phyloP scores from a whole-genome alignment of 2,113 vertebrate species.

The Mormyrus iriodes region DNA sequence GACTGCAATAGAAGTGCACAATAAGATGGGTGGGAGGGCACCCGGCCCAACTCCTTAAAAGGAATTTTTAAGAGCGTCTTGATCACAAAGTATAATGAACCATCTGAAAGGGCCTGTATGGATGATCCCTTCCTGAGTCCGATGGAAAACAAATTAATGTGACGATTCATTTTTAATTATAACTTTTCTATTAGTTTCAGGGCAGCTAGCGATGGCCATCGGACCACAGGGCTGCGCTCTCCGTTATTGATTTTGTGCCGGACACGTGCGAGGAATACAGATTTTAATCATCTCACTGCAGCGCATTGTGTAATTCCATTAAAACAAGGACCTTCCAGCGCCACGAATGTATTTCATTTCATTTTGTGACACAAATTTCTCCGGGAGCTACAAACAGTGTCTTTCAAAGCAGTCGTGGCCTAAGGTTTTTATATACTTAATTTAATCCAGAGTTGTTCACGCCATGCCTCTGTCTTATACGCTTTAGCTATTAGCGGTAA shows the following conservation, averaged over 20 bases:
- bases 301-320: conserved; percentile 88
- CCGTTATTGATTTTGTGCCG: conserved; percentile 89
- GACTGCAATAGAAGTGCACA: conserved; percentile 84
- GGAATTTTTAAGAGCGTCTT: conserved; percentile 68
- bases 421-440: conserved; percentile 80
- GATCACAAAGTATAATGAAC: conserved; percentile 90
- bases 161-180: conserved; percentile 90
- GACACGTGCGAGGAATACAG: conserved; percentile 93
- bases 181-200: conserved; percentile 81
- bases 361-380: conserved; percentile 77
- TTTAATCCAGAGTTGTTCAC: conserved; percentile 81
- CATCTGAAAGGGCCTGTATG: conserved; percentile 77
- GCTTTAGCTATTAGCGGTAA: conserved; percentile 85
- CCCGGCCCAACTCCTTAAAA: conserved; percentile 77
- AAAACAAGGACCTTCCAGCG: conserved; percentile 87
- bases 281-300: conserved; percentile 92
- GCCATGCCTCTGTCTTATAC: conserved; percentile 76
- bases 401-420: conserved; percentile 82
- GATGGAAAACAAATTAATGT: conserved; percentile 86
- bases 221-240: conserved; percentile 80
- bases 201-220: conserved; percentile 75
- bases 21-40: conserved; percentile 75
- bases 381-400: conserved; percentile 76
- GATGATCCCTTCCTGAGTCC: conserved; percentile 75
- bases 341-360: conserved; percentile 91